Evolutionary conservation across 2,888 invertebrate genomes (phyloP), one percentile per base, ranked within the genome.

Genomic region (Idaea biselata): DNA sequence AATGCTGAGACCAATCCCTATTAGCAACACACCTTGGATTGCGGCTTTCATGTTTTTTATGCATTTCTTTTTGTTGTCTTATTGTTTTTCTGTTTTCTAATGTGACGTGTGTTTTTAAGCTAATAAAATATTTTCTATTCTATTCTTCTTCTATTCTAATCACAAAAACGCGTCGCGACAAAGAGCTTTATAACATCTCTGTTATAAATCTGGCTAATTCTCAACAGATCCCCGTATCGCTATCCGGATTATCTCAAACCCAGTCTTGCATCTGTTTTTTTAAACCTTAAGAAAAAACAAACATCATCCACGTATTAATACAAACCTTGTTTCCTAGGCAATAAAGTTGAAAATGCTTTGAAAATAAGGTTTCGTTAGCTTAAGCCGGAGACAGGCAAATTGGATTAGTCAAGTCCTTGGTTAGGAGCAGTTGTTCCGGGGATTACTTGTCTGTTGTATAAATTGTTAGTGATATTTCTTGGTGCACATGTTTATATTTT

Each of bases 241-340:
- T 60, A 62, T 58, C 65, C 59, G 55, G 66, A 58, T 60, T 66
- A 59, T 55, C 16, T 44, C 31, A 58, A 61, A 32, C 60, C 18
- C 58, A 68, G 64, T 70, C 70, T 70, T 71, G 64, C 63, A 62
- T 68, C 65, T 65, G 68, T 65, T 71, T 71, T 61, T 64, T 68
- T 68, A 69, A 73, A 68, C 66, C 70, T 71, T 69, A 64, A 67
- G 68, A 59, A 64, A 71, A 70, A 72, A 69, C 69, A 68, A 68
- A 68, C 70, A 69, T 59, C 11, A 11, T 44, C 44, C 11, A 7
- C 14, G 8, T 44, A 44, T 44, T 44, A 44, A 44, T 44, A 44
- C 11, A 14, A 44, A 14, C 44, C 44, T 44, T 44, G 44, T 44
- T 8, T 11, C 3, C 14, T 44, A 11, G 11, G 44, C 0, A 14